Conservation (phyloP, 2,113 vertebrate species). For the Pseudonaja textilis region DNA sequence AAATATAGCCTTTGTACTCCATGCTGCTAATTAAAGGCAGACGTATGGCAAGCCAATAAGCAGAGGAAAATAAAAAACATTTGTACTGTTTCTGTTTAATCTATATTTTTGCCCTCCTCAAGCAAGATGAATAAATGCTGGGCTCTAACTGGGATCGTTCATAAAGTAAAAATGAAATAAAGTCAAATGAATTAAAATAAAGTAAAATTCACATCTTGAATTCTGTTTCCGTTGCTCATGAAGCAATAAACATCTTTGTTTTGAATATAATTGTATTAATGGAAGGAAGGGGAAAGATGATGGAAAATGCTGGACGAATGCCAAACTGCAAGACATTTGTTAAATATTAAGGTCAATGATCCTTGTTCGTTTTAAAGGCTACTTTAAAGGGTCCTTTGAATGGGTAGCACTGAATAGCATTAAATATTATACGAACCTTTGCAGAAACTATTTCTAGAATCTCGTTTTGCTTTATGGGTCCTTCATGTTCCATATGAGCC, state of each 20-base stretch:
- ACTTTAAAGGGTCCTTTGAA: constrained; percentile 20
- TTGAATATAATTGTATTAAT: constrained; percentile 46
- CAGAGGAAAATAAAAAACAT: constrained; percentile 83
- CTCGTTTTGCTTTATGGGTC: constrained; percentile 16
- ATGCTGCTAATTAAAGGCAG: constrained; percentile 84
- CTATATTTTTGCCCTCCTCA: constrained; percentile 70
- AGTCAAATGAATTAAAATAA: not conserved
- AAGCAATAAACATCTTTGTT: constrained; percentile 56
- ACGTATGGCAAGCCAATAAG: constrained; percentile 71
- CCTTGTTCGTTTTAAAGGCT: constrained; percentile 36
- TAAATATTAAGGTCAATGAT: constrained; percentile 48
- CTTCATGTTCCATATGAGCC: not conserved
- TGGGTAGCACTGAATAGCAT: rapidly evolving
- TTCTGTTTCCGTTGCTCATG: constrained; percentile 32
- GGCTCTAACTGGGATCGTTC: constrained; percentile 44
- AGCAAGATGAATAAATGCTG: constrained; percentile 74
- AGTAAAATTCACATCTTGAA: constrained; percentile 41
- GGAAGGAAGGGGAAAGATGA: not conserved
- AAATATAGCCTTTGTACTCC: constrained; percentile 71
- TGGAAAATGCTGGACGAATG: constrained; percentile 8
- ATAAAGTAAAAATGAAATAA: constrained; percentile 37
- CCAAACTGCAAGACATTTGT: constrained; percentile 53
- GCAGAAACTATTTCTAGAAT: not conserved
- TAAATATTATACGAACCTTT: not conserved
- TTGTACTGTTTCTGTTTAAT: constrained; percentile 80